phyloP scores from a whole-genome alignment of 2,797 vertebrate species.

The Margarornis squamiger region DNA sequence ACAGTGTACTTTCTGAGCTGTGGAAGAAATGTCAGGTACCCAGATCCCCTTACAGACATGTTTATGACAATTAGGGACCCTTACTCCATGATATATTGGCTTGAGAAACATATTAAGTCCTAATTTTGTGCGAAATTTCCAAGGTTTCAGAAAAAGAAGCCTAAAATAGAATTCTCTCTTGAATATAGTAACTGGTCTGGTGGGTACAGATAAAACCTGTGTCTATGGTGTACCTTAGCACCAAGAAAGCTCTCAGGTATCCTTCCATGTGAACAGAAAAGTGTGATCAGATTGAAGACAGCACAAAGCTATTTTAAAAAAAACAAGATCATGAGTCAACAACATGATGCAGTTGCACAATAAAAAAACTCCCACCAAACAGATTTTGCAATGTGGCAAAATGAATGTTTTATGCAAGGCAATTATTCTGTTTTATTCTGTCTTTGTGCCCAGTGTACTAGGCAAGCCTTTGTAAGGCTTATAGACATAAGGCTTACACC shows the following conservation, averaged over 20 bases:
- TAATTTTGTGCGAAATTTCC: not conserved
- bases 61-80: not conserved
- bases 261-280: not conserved
- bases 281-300: not conserved
- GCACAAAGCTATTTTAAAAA: not conserved
- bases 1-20: not conserved
- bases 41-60: rapidly evolving
- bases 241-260: not conserved
- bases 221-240: not conserved
- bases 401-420: not conserved
- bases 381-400: constrained; percentile 2
- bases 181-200: not conserved
- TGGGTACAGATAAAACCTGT: not conserved
- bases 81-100: not conserved
- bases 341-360: not conserved
- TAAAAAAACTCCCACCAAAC: not conserved
- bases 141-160: not conserved
- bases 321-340: not conserved
- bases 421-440: not conserved
- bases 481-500: not conserved
- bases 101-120: not conserved
- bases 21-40: not conserved
- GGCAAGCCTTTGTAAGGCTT: not conserved
- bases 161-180: not conserved
- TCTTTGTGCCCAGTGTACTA: not conserved